Evolutionary conservation across 2,888 invertebrate species (phyloP), one percentile per base, ranked within the genome.

Genomic region (Tetramorium bicarinatum): DNA sequence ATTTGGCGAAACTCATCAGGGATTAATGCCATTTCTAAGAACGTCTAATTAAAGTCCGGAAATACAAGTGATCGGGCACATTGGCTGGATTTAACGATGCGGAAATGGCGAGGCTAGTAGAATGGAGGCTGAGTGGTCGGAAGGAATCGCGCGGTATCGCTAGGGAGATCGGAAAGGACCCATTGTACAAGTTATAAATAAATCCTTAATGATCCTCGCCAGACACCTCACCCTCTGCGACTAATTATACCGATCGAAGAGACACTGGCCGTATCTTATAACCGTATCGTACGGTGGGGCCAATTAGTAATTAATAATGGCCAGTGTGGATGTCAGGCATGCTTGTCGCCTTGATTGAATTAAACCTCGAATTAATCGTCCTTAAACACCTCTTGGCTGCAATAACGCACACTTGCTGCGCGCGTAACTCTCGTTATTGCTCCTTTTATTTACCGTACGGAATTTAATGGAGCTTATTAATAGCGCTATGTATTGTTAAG

Each of bases 291-390:
- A 80, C 76, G 59, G 79, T 66, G 71, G 75, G 82, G 85, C 91
- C 92, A 92, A 92, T 92, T 92, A 92, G 92, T 90, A 91, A 92
- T 92, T 92, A 92, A 92, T 92, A 92, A 92, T 89, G 89, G 85
- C 87, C 85, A 83, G 83, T 74, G 82, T 69, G 85, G 74, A 83
- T 76, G 88, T 89, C 84, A 66, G 67, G 81, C 74, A 76, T 84
- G 88, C 87, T 90, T 91, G 89, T 91, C 87, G 86, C 85, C 85
- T 87, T 87, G 88, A 88, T 88, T 88, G 87, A 90, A 89, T 91
- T 90, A 87, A 90, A 86, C 61, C 81, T 38, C 62, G 86, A 87
- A 89, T 88, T 85, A 90, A 85, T 88, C 72, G 84, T 38, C 59
- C 71, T 80, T 89, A 87, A 88, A 87, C 84, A 76, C 76, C 67